Base-by-base conservation (phyloP, 2,888 invertebrate species). In the Xestoiulus laeticollis region DNA sequence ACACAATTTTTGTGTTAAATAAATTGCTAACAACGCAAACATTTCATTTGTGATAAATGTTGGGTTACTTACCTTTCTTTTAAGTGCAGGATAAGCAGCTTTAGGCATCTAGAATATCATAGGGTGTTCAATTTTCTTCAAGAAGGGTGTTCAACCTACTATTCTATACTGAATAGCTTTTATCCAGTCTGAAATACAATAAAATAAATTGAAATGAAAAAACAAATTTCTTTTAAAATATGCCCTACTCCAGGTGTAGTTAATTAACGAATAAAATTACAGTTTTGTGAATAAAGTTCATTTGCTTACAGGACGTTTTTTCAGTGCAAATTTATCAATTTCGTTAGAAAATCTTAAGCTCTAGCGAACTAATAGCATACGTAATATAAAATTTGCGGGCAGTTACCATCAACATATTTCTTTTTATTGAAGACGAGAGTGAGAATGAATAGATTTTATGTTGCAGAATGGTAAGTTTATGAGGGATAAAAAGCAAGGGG, bases 381-480 rank as follows among this genome's bases (percentile, higher is more conserved):
- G 78, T 78, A 78, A 78, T 78, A 78, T 78, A 78, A 78, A 78
- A 78, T 78, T 30, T 78, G 78, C 30, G 78, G 78, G 30, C 78
- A 78, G 78, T 78, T 32, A 78, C 78, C 78, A 78, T 78, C 78
- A 78, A 78, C 78, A 78, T 78, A 78, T 78, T 78, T 78, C 78
- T 78, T 78, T 78, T 78, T 78, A 78, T 78, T 78, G 26, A 26
- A 78, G 26, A 30, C 26, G 78, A 78, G 78, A 78, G 78, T 78
- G 78, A 26, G 78, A 78, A 78, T 78, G 30, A 78, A 78, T 78
- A 78, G 78, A 78, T 78, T 78, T 78, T 78, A 78, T 68, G 68
- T 68, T 26, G 68, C 68, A 68, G 68, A 68, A 68, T 78, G 78
- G 78, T 78, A 78, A 30, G 78, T 78, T 78, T 78, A 78, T 30